Conservation (phyloP, 2,113 vertebrate species). For the Theristicus caerulescens region DNA sequence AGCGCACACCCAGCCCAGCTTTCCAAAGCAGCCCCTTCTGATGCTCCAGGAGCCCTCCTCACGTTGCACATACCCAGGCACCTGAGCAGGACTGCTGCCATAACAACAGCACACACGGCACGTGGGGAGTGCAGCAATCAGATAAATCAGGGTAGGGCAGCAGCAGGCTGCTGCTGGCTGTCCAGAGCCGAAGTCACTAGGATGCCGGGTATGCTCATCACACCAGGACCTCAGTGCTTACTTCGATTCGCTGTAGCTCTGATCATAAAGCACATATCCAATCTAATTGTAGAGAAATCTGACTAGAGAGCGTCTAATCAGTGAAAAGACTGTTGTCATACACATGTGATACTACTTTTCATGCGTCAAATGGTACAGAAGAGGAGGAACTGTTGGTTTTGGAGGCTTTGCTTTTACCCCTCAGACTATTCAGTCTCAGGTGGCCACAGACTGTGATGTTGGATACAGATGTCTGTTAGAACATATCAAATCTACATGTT, state of each 20-base stretch:
- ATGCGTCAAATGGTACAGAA: not conserved
- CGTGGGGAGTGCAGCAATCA: rapidly evolving
- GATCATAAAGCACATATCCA: not conserved
- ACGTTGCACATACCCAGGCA: rapidly evolving
- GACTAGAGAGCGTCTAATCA: not conserved
- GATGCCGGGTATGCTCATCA: rapidly evolving
- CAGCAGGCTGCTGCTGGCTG: not conserved
- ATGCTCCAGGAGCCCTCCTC: not conserved
- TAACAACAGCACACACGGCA: not conserved
- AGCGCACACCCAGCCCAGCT: not conserved
- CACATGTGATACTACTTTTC: not conserved
- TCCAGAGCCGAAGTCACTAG: not conserved
- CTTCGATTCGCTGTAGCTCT: not conserved
- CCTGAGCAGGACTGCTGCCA: not conserved
- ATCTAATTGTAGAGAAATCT: not conserved
- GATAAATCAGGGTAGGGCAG: rapidly evolving
- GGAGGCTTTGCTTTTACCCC: not conserved
- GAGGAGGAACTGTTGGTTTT: not conserved
- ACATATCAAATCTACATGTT: not conserved
- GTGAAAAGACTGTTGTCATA: not conserved
- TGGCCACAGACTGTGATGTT: too few relatives aligned
- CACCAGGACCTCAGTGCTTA: not conserved
- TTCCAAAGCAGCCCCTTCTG: not conserved
- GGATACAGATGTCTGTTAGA: not conserved
- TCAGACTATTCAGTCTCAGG: not conserved